Conservation (phyloP, 2,113 vertebrate genomes). For the Leucoraja erinaceus region DNA sequence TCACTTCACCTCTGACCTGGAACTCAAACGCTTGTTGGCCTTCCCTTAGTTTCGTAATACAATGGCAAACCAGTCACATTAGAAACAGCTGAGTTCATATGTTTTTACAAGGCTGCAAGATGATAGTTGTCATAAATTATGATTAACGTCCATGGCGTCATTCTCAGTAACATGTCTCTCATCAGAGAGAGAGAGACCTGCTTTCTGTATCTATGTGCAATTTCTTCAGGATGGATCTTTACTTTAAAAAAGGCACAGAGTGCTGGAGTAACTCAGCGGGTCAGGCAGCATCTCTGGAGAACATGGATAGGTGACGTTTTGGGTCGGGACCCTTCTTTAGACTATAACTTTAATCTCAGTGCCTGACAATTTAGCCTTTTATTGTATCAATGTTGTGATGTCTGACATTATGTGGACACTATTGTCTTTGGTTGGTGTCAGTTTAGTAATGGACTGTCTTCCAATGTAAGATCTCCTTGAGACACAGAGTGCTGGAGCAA, state of each 20-base stretch:
- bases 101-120: not conserved
- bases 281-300: too few species aligned
- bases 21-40: not conserved
- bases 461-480: not conserved
- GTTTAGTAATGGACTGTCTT: not conserved
- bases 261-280: too few species aligned
- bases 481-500: too few species aligned
- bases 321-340: too few species aligned
- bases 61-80: not conserved
- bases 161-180: not conserved
- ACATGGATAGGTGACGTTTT: too few species aligned
- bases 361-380: not conserved
- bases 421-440: not conserved
- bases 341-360: not conserved
- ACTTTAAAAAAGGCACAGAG: not conserved
- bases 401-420: not conserved
- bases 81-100: not conserved
- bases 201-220: not conserved
- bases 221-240: not conserved
- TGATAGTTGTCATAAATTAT: not conserved
- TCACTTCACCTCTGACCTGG: not conserved
- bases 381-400: not conserved
- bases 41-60: not conserved
- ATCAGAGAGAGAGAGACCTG: not conserved
- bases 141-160: not conserved